phyloP scores from a whole-genome alignment of 2,888 invertebrate species.

The Chydorus sphaericus region DNA sequence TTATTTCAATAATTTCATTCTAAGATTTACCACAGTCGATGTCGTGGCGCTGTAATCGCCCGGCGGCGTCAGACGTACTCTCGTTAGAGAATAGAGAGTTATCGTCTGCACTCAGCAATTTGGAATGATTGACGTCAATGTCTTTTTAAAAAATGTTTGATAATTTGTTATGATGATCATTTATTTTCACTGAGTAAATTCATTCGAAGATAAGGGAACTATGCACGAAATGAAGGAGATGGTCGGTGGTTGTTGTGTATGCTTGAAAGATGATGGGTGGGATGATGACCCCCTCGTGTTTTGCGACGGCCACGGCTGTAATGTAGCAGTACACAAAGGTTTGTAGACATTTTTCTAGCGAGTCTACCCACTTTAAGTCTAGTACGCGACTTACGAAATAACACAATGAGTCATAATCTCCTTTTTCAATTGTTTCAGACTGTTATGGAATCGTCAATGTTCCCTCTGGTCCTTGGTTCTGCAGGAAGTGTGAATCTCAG shows the following conservation, averaged over 20 bases:
- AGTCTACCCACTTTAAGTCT: neutral
- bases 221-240: slow-evolving; percentile 48
- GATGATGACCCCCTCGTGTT: slow-evolving; percentile 98
- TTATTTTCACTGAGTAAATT: too few relatives aligned
- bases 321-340: slow-evolving; percentile 98
- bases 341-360: slow-evolving; percentile 19
- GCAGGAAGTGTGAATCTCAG: slow-evolving; percentile 92
- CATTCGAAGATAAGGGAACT: slow-evolving; percentile 60
- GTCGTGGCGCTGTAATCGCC: too few relatives aligned
- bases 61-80: too few relatives aligned
- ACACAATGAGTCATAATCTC: neutral
- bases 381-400: neutral
- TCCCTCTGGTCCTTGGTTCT: slow-evolving; percentile 96
- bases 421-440: slow-evolving; percentile 41
- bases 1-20: too few relatives aligned
- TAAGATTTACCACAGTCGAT: too few relatives aligned
- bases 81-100: too few relatives aligned
- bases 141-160: too few relatives aligned
- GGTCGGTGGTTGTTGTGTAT: slow-evolving; percentile 95
- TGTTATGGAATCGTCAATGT: slow-evolving; percentile 97
- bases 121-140: too few relatives aligned
- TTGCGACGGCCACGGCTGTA: slow-evolving; percentile 95
- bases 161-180: neutral
- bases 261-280: slow-evolving; percentile 70
- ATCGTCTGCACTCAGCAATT: too few relatives aligned